phyloP scores from a whole-genome alignment of 2,797 vertebrate genomes.

The Tolypeutes matacus region DNA sequence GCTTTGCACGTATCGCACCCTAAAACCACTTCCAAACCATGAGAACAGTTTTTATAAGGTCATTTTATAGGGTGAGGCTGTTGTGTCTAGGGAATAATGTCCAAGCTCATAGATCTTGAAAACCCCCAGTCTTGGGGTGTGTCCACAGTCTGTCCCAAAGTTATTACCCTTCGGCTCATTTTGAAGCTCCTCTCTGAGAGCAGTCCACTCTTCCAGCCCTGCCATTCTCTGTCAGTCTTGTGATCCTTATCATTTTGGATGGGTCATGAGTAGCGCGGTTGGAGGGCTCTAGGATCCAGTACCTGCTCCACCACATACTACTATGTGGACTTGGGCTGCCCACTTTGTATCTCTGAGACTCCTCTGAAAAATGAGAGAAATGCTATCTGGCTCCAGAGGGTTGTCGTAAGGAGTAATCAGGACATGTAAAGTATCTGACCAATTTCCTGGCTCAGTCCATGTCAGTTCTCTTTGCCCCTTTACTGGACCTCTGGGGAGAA shows the following conservation, averaged over 20 bases:
- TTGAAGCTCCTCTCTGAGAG: neutral
- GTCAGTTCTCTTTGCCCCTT: neutral
- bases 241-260: neutral
- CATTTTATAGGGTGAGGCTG: constrained; percentile 29
- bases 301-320: neutral
- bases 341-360: neutral
- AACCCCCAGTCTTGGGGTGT: neutral
- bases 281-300: neutral
- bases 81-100: neutral
- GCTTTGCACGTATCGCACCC: neutral
- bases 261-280: neutral
- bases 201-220: neutral
- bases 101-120: neutral
- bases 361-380: constrained; percentile 51
- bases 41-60: constrained; percentile 38
- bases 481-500: constrained; percentile 14
- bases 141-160: constrained; percentile 42
- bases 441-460: neutral
- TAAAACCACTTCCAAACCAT: constrained; percentile 24
- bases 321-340: neutral
- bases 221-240: neutral
- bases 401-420: constrained; percentile 12
- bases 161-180: constrained; percentile 37
- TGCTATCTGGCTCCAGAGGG: neutral
- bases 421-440: neutral